These are phyloP conservation scores for Taxidea taxus DNA, from an alignment of 2,113 vertebrate species.

Conservation along the genomic window DNA sequence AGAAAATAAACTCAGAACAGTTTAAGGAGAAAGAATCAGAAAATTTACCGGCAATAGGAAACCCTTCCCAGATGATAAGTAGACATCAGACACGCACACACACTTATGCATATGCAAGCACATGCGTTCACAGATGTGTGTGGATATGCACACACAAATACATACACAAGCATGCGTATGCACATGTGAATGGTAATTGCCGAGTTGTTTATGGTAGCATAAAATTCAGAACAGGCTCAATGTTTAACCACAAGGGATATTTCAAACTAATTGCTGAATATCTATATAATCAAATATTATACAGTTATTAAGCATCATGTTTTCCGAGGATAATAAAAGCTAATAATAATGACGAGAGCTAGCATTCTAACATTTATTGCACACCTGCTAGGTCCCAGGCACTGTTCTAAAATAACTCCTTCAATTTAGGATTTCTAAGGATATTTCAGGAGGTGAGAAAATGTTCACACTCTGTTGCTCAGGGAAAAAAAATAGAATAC, in stretches of 20 bases:
- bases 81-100: not conserved
- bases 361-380: not conserved
- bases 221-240: not conserved
- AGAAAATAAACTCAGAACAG: not conserved
- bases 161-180: not conserved
- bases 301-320: not conserved
- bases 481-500: not conserved
- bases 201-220: not conserved
- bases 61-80: not conserved
- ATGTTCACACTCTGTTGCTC: not conserved
- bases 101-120: accelerated
- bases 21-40: not conserved
- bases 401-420: conserved; percentile 30
- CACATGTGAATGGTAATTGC: not conserved
- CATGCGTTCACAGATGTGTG: accelerated
- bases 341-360: not conserved
- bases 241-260: not conserved
- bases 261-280: not conserved
- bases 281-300: not conserved
- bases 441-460: conserved; percentile 33
- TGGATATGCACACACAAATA: not conserved
- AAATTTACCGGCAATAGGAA: not conserved
- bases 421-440: conserved; percentile 1
- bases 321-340: not conserved
- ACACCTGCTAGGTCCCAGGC: not conserved